Evolutionary conservation across 1,140 invertebrate species (phyloP), one percentile per base, ranked within the genome.

Genomic region (Drosophila nannoptera): DNA sequence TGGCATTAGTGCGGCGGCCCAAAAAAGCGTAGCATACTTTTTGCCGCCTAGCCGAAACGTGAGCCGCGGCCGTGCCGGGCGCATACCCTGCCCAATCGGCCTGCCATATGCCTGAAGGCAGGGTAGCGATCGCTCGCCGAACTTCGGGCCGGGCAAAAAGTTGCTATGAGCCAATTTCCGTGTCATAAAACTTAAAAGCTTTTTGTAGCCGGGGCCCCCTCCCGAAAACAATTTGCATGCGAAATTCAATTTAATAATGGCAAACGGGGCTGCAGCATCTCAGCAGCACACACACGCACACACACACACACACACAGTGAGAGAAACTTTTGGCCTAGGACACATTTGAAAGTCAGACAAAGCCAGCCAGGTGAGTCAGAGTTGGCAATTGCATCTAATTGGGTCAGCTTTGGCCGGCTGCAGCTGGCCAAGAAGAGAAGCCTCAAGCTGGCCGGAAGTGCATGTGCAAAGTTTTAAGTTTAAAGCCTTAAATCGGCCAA

Each of bases 121-220:
- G 52, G 46, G 66, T 69, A 63, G 63, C 1, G 7, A 45, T 22
- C 22, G 22, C 22, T 22, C 22, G 22, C 48, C 52, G 69, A 36
- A 36, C 49, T 72, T 40, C 43, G 65, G 60, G 12, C 45, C 35
- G 49, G 66, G 73, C 65, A 50, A 7, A 62, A 82, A 71, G 67
- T 78, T 78, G 61, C 67, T 43, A 78, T 76, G 65, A 75, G 78
- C 83, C 83, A 87, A 87, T 87, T 87, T 87, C 83, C 83, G 78
- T 87, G 83, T 70, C 73, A 87, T 87, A 87, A 78, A 87, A 87
- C 83, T 87, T 87, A 62, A 87, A 87, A 87, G 83, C 83, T 83
- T 87, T 87, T 72, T 43, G 43, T 61, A 78, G 59, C 67, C 53
- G 35, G 48, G 11, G 22, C 3, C 22, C 22, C 22, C 22, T 35